Evolutionary conservation across 2,888 invertebrate species (phyloP).

Genomic region (Syrista parreyssii): DNA sequence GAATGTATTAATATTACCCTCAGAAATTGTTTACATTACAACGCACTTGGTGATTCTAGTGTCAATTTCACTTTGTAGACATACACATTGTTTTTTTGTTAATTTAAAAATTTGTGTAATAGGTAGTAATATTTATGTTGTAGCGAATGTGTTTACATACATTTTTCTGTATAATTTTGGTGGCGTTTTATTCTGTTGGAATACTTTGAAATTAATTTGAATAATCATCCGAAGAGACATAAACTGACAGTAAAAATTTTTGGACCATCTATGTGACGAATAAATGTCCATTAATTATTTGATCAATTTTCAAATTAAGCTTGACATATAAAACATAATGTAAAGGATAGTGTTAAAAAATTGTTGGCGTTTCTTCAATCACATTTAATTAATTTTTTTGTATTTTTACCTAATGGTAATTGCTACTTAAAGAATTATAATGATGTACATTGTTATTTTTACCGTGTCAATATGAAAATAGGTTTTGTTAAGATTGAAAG

Average conservation of each 20-base stretch:
- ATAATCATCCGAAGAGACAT: not conserved
- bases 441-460: too few species aligned
- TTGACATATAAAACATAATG: not conserved
- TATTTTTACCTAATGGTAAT: not conserved
- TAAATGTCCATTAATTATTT: not conserved
- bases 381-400: not conserved
- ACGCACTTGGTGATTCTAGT: not conserved
- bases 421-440: not conserved
- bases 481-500: not conserved
- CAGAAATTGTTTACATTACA: not conserved
- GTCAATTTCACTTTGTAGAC: not conserved
- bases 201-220: not conserved
- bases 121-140: not conserved
- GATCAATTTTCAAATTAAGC: not conserved
- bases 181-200: not conserved
- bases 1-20: not conserved
- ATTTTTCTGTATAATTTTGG: not conserved
- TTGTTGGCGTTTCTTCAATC: not conserved
- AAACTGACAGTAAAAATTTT: not conserved
- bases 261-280: not conserved
- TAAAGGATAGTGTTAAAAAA: not conserved
- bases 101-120: not conserved
- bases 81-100: not conserved
- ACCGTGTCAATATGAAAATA: not conserved
- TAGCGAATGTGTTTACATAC: not conserved